These are phyloP conservation scores for Paracanthobrama guichenoti DNA, from an alignment of 2,113 vertebrate genomes.

Conservation along the genomic window DNA sequence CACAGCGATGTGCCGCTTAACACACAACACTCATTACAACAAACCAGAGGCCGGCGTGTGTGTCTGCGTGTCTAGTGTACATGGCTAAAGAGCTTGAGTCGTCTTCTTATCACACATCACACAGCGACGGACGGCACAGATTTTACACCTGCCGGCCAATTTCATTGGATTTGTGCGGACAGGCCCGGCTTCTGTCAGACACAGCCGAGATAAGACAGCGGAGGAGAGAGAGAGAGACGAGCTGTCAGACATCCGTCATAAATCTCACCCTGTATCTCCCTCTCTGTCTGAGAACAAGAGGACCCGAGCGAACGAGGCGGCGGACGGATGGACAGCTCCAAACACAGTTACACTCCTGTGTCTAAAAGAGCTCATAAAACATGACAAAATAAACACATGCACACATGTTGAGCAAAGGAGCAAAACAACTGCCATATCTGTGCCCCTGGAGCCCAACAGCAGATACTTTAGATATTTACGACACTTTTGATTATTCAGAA, in stretches of 20 bases:
- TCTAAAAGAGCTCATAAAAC: no score
- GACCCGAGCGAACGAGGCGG: background rate
- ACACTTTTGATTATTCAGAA: no score
- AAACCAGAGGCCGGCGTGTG: no score
- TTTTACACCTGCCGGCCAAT: constrained; percentile 78
- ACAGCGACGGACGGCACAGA: constrained; percentile 73
- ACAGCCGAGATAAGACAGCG: constrained; percentile 72
- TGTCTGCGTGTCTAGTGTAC: no score
- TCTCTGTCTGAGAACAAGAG: background rate
- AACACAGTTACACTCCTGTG: no score
- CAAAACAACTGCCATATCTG: no score
- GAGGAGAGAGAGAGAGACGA: constrained; percentile 62
- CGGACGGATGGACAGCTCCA: no score
- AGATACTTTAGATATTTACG: no score
- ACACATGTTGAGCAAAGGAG: no score
- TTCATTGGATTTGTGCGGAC: constrained; percentile 75
- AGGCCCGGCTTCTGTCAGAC: constrained; percentile 75
- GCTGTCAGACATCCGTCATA: constrained; percentile 66
- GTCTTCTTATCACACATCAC: constrained; percentile 70
- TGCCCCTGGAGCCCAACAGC: no score
- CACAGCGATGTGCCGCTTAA: background rate
- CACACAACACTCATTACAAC: background rate
- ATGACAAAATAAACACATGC: no score
- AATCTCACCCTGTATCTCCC: constrained; percentile 58
- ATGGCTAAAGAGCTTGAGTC: background rate